Evolutionary conservation across 2,888 invertebrate species (phyloP), one percentile per base, ranked within the genome.

Genomic region (Hirudinaria manillensis): DNA sequence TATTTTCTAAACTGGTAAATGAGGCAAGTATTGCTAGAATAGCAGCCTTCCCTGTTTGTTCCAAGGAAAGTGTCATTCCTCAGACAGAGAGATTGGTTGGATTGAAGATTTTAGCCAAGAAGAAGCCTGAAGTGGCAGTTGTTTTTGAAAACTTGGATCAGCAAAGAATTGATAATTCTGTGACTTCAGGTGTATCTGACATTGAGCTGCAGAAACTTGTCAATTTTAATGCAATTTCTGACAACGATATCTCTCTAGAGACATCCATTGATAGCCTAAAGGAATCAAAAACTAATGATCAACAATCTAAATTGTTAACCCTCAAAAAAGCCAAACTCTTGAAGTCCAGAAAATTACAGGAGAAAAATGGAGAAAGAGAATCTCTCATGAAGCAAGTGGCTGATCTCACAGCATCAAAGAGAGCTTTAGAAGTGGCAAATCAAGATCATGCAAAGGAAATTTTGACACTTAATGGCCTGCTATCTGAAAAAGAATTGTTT

Each of bases 311-410:
- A 24, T 32, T 72, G 3, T n/a, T n/a, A 27, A 65, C 24, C 45
- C 32, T 73, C 3, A 73, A 73, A 36, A 73, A 73, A 55, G 73
- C 73, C 21, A 73, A 65, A 16, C 36, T 73, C 19, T 36, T 73
- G 32, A 73, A 73, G 45, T 34, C 36, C 7, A 73, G 61, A 36
- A 73, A 61, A 36, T 55, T 73, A n/a, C 73, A 73, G 34, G 73
- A 73, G 32, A 73, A 65, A 61, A 13, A 32, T 32, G 16, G 19
- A 24, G 65, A 73, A 73, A 61, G 65, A 36, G 24, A 68, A 32
- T n/a, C 32, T 34, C 36, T 34, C 29, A n/a, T 29, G 68, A 24
- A 68, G 36, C 32, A 68, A 36, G 36, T 68, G 36, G n/a, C 3
- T 68, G 68, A 68, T 29, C 36, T 68, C 2, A 68, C 6, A 36